phyloP scores from a whole-genome alignment of 2,113 vertebrate species.

The Nansenia antarctica region DNA sequence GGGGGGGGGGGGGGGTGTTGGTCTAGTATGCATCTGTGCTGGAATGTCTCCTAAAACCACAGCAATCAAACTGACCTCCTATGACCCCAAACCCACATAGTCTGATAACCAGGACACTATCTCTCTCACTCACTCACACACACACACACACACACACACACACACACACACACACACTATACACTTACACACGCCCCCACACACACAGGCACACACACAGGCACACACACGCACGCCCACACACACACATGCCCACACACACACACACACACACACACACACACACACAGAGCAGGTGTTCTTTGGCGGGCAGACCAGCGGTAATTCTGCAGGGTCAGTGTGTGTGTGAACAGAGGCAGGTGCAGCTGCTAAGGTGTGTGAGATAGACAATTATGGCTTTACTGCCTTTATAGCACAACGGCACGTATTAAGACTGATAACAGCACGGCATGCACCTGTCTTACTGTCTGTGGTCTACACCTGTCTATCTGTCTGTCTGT shows the following conservation, averaged over 20 bases:
- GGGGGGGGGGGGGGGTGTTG: too few species aligned
- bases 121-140: not conserved
- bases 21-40: not conserved
- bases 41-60: slow-evolving; percentile 3
- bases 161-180: not conserved
- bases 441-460: not conserved
- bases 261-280: not conserved
- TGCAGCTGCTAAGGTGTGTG: slow-evolving; percentile 71
- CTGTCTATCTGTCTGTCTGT: slow-evolving; percentile 4
- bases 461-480: too few species aligned
- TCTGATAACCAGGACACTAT: slow-evolving; percentile 1
- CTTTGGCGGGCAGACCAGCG: not conserved
- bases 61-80: slow-evolving; percentile 14
- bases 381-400: slow-evolving; percentile 24
- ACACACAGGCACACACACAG: not conserved
- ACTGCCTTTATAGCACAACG: slow-evolving; percentile 50
- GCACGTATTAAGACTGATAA: not conserved
- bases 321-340: slow-evolving; percentile 54
- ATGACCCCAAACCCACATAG: not conserved
- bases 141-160: not conserved
- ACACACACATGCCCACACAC: not conserved
- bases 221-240: not conserved
- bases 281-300: slow-evolving; percentile 30
- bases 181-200: not conserved
- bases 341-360: slow-evolving; percentile 68